phyloP scores from a whole-genome alignment of 2,797 vertebrate genomes.

The Coregonus suidteri region DNA sequence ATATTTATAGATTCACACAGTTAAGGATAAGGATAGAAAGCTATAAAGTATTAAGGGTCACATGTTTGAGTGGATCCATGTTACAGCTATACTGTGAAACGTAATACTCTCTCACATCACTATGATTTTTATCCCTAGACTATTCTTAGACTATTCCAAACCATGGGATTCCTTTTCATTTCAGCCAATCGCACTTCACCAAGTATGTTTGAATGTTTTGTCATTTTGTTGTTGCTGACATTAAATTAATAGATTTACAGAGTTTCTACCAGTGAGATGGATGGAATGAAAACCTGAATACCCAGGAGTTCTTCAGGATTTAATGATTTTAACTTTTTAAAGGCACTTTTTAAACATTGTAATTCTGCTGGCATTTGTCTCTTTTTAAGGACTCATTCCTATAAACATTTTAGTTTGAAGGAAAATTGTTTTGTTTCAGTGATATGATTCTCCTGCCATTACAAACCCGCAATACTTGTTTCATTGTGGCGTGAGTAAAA shows the following conservation, averaged over 20 bases:
- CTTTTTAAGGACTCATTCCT: constrained; percentile 21
- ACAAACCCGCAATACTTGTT: constrained; percentile 19
- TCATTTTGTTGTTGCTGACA: too few species aligned
- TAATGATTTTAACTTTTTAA: constrained; percentile 24
- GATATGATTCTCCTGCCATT: constrained; percentile 18
- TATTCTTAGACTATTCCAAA: constrained; percentile 1
- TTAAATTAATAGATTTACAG: background rate
- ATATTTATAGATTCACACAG: constrained; percentile 19
- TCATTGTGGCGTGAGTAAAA: constrained; percentile 32
- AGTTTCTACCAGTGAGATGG: constrained; percentile 15
- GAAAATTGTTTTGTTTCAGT: background rate
- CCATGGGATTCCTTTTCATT: constrained; percentile 4
- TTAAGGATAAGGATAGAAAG: background rate
- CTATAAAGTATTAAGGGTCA: background rate
- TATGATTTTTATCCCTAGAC: background rate
- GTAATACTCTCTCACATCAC: background rate
- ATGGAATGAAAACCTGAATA: constrained; percentile 48
- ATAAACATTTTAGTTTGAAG: background rate
- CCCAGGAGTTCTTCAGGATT: constrained; percentile 25
- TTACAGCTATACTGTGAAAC: constrained; percentile 4
- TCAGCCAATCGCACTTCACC: background rate
- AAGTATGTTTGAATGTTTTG: background rate
- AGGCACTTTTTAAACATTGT: constrained; percentile 60
- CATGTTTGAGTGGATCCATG: background rate
- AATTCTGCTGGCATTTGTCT: constrained; percentile 24